Conservation (phyloP, 53 echinoderm and acorn worm genomes). For the Zoroaster sp. region DNA sequence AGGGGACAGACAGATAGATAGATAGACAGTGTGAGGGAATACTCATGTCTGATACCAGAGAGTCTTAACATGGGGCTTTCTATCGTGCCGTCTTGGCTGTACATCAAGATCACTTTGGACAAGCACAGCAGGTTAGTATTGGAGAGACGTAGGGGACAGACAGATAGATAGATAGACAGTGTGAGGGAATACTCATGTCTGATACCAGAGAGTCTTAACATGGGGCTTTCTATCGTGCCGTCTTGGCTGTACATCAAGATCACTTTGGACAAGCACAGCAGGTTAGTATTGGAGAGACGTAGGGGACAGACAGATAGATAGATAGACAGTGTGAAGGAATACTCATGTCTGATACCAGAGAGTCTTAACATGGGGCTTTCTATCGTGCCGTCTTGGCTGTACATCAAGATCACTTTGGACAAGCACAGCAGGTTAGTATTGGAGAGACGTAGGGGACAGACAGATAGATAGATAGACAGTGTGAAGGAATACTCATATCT, state of each 20-base stretch:
- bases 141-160: background rate
- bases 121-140: background rate
- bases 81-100: constrained; percentile 93
- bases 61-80: constrained; percentile 96
- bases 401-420: constrained; percentile 41
- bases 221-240: constrained; percentile 97
- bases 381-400: constrained; percentile 93
- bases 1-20: background rate
- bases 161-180: background rate
- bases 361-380: constrained; percentile 96
- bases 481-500: background rate
- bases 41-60: constrained; percentile 39
- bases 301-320: background rate
- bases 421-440: background rate
- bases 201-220: constrained; percentile 89
- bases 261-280: background rate
- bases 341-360: constrained; percentile 39
- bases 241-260: constrained; percentile 83
- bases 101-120: constrained; percentile 41
- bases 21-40: background rate
- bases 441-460: background rate
- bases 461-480: background rate
- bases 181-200: background rate
- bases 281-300: background rate
- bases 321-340: background rate